Evolutionary conservation across 2,888 invertebrate genomes (phyloP), one percentile per base, ranked within the genome.

Genomic region (Amblyjoppa proteus): DNA sequence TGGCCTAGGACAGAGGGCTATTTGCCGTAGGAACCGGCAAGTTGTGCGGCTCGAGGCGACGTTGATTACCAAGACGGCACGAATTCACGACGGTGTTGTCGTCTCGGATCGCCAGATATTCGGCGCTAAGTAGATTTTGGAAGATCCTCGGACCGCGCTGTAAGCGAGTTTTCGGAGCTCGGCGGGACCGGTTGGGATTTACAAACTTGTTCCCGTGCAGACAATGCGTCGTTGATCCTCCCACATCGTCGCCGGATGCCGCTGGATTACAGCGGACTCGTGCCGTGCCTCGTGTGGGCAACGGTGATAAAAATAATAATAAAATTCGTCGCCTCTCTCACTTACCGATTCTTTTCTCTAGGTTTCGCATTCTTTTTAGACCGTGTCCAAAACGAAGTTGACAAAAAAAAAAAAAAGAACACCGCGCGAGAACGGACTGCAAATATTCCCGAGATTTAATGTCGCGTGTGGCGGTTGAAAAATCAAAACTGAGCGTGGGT

Each of bases 171-270:
- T 81, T 81, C 28, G 81, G 7, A 41, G 38, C 81, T 16, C 82
- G 68, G 66, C 68, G 58, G 76, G 71, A 66, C 31, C 41, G 51
- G 71, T 61, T 38, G 56, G 66, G 78, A 85, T 85, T 82, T 82
- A 81, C 61, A 66, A 87, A 84, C 77, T 69, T 76, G 76, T 80
- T 85, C 38, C 58, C 28, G 66, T 13, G 34, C 69, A 68, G 79
- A 87, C 86, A 87, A 88, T 87, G 79, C 83, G 56, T 83, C 81
- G 81, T 84, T 78, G 84, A 85, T 86, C 83, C 86, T 81, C 87
- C 87, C 82, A 88, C 88, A 82, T 76, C 56, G 41, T 75, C 28
- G 73, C 16, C 45, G 68, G 20, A 68, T 16, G 76, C 31, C 51
- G 73, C 61, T 53, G 31, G 58, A 81, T 49, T 77, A 83, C 34